Conservation (phyloP, 1,140 invertebrate genomes). For the Pseudomyrmex dendroicus region DNA sequence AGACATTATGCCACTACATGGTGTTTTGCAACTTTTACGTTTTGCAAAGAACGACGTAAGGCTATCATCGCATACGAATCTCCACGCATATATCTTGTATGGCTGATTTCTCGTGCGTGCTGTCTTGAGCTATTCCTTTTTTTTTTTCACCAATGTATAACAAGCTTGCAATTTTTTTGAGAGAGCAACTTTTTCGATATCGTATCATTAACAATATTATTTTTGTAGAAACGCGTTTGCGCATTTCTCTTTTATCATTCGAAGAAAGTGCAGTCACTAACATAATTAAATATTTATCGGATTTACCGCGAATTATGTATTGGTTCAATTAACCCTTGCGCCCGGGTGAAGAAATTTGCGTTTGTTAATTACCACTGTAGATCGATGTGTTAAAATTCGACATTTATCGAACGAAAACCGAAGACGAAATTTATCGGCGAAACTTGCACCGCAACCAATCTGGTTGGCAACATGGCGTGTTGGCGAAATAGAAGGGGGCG, state of each 20-base stretch:
- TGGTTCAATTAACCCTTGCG: constrained; percentile 27
- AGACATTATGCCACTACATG: constrained; percentile 1
- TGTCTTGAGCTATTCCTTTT: background rate
- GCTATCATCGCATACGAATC: background rate
- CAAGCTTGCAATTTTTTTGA: background rate
- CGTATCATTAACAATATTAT: background rate
- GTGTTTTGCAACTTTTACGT: constrained; percentile 3
- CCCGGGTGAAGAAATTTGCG: constrained; percentile 53
- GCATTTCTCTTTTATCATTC: background rate
- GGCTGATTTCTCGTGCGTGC: background rate
- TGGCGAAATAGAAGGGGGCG: constrained; percentile 77
- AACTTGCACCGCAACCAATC: constrained; percentile 75
- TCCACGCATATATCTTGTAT: background rate
- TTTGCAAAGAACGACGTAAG: background rate
- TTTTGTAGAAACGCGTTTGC: background rate
- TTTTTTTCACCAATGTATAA: background rate
- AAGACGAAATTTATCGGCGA: constrained; percentile 72
- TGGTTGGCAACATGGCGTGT: constrained; percentile 83
- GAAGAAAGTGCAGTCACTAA: background rate
- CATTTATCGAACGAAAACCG: constrained; percentile 70
- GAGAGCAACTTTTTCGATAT: background rate
- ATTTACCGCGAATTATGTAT: background rate
- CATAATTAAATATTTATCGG: constrained; percentile 20
- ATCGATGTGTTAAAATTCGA: constrained; percentile 71
- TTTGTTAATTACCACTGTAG: constrained; percentile 68